Base-by-base conservation (phyloP, 2,113 vertebrate species). In the Nothobranchius furzeri region DNA sequence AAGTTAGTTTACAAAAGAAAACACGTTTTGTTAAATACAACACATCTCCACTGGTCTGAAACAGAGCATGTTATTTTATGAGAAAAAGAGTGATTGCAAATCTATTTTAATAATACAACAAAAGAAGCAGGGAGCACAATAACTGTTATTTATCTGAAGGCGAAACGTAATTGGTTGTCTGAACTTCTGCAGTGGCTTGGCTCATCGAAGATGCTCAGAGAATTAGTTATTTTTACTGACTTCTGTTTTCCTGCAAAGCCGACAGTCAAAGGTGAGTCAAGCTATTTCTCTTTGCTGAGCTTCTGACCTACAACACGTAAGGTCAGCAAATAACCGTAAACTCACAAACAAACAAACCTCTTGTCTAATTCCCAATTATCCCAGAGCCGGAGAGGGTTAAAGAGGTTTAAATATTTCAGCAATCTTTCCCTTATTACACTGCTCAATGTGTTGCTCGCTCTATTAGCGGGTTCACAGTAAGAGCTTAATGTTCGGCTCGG, bases 321-420 rank as follows among this genome's bases (percentile, higher is more conserved):
- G 52, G 9, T 49, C 65, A 68, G 3, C 60, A 7, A 20, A 15
- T 40, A 40, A 8, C 35, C 54, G 68, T 60, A 59, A 76, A 69
- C 30, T 30, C 49, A 67, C 36, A 59, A 40, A 40, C 24, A n/a
- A 66, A 72, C 24, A 65, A 6, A 36, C 3, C 35, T 53, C 43
- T 42, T 68, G 40, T 73, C 24, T 52, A 56, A 37, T 58, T 36
- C 36, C 6, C 14, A 45, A 71, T 73, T 73, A 75, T 54, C 48
- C 62, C 24, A 49, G 36, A 8, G 42, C 37, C 67, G 15, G 36
- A 83, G 49, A 60, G 70, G 75, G 74, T 78, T 79, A 70, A 73
- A 83, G 66, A 67, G 68, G 61, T 78, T 67, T 79, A 80, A 80
- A 82, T 73, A 86, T 64, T 49, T 78, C 25, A 59, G 55, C 71